Percentiles rank a stretch among this genome's conserved stretches.
Evolutionary conservation across 2,113 vertebrate genomes (phyloP).

Genomic region (Chamaetylas fuelleborni): DNA sequence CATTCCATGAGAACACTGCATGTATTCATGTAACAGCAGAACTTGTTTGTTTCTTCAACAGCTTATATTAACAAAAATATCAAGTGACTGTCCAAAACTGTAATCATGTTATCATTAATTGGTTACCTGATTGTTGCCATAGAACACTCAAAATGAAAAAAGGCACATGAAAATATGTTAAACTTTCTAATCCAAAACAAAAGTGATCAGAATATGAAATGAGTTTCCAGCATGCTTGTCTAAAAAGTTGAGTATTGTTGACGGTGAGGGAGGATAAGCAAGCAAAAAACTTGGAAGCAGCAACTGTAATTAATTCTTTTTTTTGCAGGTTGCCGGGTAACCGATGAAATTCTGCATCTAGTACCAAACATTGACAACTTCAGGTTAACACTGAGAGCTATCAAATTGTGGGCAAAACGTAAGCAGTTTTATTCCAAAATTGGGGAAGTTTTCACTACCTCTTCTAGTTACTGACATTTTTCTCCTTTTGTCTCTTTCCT

Average conservation of each 20-base stretch:
- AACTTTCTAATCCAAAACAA: neutral
- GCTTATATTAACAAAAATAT: neutral
- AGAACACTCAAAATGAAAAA: neutral
- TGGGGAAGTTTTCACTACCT: neutral
- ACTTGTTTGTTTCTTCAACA: neutral
- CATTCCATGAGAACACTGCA: accelerated
- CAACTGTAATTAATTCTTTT: neutral
- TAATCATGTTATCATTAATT: neutral
- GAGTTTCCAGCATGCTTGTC: neutral
- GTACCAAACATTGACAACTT: constrained; percentile 92
- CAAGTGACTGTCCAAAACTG: neutral
- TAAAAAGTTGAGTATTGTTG: neutral
- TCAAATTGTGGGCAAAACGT: constrained; percentile 96
- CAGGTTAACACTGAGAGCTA: constrained; percentile 88
- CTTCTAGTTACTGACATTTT: constrained; percentile 32
- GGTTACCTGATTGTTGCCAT: neutral
- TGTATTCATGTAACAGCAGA: neutral
- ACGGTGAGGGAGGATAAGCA: neutral
- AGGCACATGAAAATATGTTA: neutral
- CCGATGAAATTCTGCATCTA: constrained; percentile 90
- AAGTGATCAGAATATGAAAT: neutral
- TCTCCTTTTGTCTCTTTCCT: constrained; percentile 61
- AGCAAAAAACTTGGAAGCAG: neutral
- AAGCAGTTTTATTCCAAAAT: constrained; percentile 73
- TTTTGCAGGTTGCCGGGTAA: constrained; percentile 88